A percentile compares a stretch with the other conserved stretches of the same genome.
Conservation (phyloP, 2,888 invertebrate genomes). For the Oxyteleia sp. region DNA sequence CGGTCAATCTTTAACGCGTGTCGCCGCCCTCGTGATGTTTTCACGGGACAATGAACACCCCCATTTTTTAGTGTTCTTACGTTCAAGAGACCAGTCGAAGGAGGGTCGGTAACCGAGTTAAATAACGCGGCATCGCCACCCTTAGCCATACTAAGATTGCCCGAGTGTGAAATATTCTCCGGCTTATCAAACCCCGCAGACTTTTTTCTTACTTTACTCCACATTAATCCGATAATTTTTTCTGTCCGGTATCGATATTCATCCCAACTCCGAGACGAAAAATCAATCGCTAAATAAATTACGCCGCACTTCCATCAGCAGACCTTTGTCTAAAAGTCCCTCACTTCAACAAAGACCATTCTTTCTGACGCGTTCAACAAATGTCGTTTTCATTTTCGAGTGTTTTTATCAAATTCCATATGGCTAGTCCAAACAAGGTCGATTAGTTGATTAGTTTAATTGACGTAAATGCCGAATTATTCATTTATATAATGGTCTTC, state of each 20-base stretch:
- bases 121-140: slow-evolving; percentile 87
- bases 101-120: slow-evolving; percentile 85
- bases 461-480: slow-evolving; percentile 12
- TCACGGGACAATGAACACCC: slow-evolving; percentile 87
- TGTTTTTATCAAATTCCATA: slow-evolving; percentile 57
- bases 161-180: slow-evolving; percentile 87
- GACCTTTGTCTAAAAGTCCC: slow-evolving; percentile 32
- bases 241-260: slow-evolving; percentile 30
- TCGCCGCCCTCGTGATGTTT: slow-evolving; percentile 86
- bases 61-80: slow-evolving; percentile 77
- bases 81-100: slow-evolving; percentile 65
- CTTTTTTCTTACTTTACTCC: slow-evolving; percentile 80
- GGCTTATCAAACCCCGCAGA: slow-evolving; percentile 86
- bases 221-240: slow-evolving; percentile 70
- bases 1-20: slow-evolving; percentile 84
- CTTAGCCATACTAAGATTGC: slow-evolving; percentile 83
- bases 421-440: slow-evolving; percentile 35
- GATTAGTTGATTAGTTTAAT: slow-evolving; percentile 43
- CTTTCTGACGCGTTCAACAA: slow-evolving; percentile 47
- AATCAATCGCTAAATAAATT: slow-evolving; percentile 16
- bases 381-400: slow-evolving; percentile 57
- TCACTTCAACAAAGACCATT: no score
- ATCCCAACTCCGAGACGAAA: slow-evolving; percentile 13
- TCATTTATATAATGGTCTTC: slow-evolving; percentile 4
- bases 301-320: slow-evolving; percentile 5